Percentiles rank a stretch among this genome's conserved stretches.
Conservation (phyloP, 2,113 vertebrate species). For the Nerophis lumbriciformis region DNA sequence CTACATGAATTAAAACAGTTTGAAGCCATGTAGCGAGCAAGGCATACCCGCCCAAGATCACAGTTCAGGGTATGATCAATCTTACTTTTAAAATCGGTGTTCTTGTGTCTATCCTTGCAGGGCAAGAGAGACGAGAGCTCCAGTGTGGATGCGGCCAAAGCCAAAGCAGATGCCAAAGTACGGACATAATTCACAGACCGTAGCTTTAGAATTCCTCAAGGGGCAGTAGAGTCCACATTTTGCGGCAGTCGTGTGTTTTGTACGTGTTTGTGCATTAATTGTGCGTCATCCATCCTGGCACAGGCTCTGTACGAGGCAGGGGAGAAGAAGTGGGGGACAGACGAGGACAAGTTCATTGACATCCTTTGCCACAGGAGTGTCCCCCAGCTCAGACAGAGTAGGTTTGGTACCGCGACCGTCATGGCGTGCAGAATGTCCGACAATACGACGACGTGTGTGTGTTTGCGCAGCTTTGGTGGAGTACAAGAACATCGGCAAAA, state of each 20-base stretch:
- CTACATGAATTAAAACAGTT: no score
- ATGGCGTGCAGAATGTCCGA: neutral
- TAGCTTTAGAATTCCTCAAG: no score
- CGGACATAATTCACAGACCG: neutral
- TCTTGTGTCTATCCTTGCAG: slow-evolving; percentile 34
- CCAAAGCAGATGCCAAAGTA: slow-evolving; percentile 79
- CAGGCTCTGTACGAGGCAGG: slow-evolving; percentile 79
- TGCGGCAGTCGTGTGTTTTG: no score
- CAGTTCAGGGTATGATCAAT: neutral
- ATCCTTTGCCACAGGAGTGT: slow-evolving; percentile 78
- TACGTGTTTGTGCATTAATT: no score
- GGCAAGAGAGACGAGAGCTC: slow-evolving; percentile 76
- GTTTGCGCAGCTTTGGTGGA: slow-evolving; percentile 74
- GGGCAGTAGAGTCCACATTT: no score
- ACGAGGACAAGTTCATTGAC: slow-evolving; percentile 78
- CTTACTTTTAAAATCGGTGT: neutral
- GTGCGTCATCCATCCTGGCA: no score
- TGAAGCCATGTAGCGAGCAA: no score
- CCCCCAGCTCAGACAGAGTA: slow-evolving; percentile 77
- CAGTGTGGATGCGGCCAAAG: slow-evolving; percentile 67
- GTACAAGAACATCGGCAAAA: slow-evolving; percentile 81
- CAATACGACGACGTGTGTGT: neutral
- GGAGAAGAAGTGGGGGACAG: slow-evolving; percentile 81
- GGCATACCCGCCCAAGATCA: no score
- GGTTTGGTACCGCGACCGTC: neutral